Evolutionary conservation across 2,113 vertebrate species (phyloP).

Genomic region (Phrynocephalus versicolor): DNA sequence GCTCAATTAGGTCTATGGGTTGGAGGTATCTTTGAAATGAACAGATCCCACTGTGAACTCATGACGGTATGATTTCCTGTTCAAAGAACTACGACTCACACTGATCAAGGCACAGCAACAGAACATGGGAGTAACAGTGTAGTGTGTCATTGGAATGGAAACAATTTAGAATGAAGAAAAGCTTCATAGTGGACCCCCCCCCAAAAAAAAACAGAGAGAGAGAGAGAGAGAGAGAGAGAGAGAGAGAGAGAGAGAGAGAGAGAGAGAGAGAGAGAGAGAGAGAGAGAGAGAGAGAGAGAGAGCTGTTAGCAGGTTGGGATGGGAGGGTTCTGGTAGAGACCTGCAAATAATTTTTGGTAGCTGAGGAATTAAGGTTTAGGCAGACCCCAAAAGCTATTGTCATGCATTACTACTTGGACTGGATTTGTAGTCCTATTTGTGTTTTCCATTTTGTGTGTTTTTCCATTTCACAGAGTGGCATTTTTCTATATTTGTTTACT

Average conservation of each 20-base stretch:
- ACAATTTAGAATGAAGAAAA: neutral
- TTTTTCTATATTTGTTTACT: too few species aligned
- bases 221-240: too few species aligned
- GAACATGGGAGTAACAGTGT: neutral
- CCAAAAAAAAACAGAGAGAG: too few species aligned
- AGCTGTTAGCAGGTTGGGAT: neutral
- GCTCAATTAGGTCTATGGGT: too few species aligned
- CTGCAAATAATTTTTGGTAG: neutral
- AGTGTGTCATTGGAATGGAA: neutral
- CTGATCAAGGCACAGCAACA: neutral
- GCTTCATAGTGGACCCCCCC: neutral
- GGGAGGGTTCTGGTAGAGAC: neutral
- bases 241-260: too few species aligned
- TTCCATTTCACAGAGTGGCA: too few species aligned
- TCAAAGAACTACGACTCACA: neutral
- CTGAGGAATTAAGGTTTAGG: neutral
- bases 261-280: too few species aligned
- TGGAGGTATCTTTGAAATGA: too few species aligned
- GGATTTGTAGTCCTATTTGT: too few species aligned
- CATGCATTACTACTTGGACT: too few species aligned
- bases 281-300: too few species aligned
- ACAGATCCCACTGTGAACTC: neutral
- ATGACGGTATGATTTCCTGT: neutral
- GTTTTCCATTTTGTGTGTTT: too few species aligned
- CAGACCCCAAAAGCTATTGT: neutral